Evolutionary conservation across 2,888 invertebrate species (phyloP).

Genomic region (Merodon equestris): DNA sequence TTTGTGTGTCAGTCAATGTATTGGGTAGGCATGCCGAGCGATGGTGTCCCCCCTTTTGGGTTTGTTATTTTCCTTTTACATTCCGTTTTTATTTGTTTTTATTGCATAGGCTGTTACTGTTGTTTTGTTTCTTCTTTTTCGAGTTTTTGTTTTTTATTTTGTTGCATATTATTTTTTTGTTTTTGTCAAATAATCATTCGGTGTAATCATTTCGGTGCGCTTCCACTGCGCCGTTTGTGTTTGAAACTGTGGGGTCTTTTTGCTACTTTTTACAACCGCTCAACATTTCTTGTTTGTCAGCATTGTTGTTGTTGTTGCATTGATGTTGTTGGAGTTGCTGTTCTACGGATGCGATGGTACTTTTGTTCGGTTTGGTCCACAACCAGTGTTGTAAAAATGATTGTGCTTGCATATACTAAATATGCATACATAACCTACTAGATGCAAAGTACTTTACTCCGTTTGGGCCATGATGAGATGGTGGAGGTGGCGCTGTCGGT

Average conservation of each 20-base stretch:
- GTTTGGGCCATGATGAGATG: conserved; percentile 50
- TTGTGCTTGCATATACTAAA: conserved; percentile 42
- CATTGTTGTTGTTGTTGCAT: conserved; percentile 15
- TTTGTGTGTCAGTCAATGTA: conserved; percentile 37
- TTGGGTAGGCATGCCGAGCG: not conserved
- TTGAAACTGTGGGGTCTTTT: conserved; percentile 33
- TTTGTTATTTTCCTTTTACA: conserved; percentile 52
- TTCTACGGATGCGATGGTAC: not conserved
- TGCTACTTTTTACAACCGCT: conserved; percentile 54
- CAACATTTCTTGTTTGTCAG: conserved; percentile 61
- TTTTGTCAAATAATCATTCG: conserved; percentile 57
- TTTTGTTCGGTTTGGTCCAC: conserved; percentile 3
- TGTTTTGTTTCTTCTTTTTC: not conserved
- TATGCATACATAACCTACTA: not conserved
- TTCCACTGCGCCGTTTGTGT: conserved; percentile 38
- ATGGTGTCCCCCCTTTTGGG: conserved; percentile 28
- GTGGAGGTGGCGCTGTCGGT: conserved; percentile 39
- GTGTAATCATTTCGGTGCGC: conserved; percentile 58
- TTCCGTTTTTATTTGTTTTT: conserved; percentile 59
- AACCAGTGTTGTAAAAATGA: conserved; percentile 1
- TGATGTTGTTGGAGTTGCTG: conserved; percentile 31
- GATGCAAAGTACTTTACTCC: conserved; percentile 45
- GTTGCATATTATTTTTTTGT: conserved; percentile 29
- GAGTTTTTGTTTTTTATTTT: conserved; percentile 29
- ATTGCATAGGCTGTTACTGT: conserved; percentile 10